phyloP scores from a whole-genome alignment of 2,888 invertebrate genomes.

The Platyscelio sp. region DNA sequence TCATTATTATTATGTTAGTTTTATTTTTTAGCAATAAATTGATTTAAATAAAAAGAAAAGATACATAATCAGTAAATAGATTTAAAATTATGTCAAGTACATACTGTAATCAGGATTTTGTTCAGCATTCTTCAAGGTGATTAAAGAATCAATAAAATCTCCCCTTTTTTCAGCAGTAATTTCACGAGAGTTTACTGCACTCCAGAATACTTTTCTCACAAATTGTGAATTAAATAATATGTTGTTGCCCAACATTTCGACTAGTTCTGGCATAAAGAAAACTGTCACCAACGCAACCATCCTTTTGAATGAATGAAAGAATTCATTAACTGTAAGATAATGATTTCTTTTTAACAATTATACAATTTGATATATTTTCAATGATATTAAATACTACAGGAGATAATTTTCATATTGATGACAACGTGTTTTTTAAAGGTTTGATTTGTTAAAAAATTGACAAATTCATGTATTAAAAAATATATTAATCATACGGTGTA shows the following conservation, averaged over 20 bases:
- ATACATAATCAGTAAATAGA: no score
- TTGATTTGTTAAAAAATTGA: no score
- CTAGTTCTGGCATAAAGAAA: conserved; percentile 81
- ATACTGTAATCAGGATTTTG: conserved; percentile 81
- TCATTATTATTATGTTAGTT: no score
- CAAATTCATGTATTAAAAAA: no score
- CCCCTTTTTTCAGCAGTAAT: conserved; percentile 77
- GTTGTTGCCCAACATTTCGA: conserved; percentile 78
- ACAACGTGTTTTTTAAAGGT: no score
- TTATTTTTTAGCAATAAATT: no score
- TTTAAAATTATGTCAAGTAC: conserved; percentile 60
- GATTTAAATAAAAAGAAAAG: no score
- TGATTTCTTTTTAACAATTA: no score
- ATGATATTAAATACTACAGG: no score
- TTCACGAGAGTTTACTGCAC: conserved; percentile 78
- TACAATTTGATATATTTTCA: no score
- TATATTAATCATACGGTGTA: no score
- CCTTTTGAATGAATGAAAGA: conserved; percentile 81
- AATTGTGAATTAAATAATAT: conserved; percentile 80
- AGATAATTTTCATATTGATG: no score
- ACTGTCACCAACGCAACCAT: conserved; percentile 81
- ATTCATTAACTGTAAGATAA: conserved; percentile 77
- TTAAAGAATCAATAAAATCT: conserved; percentile 81
- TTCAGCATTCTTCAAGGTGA: conserved; percentile 79
- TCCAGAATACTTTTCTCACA: conserved; percentile 80